A percentile compares a stretch with the other conserved stretches of the same genome.
phyloP scores from a whole-genome alignment of 2,797 vertebrate species.

The Silurus aristotelis region DNA sequence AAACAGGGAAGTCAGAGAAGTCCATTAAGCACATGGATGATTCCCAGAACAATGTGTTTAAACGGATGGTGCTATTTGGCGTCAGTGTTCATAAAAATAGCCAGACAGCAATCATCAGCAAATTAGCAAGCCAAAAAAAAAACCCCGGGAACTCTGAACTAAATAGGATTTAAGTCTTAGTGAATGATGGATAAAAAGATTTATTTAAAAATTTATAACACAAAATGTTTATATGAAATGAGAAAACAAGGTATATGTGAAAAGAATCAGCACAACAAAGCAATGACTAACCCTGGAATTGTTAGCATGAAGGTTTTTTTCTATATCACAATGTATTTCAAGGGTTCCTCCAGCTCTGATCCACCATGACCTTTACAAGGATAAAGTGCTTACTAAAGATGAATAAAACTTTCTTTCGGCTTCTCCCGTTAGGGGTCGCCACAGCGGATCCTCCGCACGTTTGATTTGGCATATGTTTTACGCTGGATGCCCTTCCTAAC shows the following conservation, averaged over 20 bases:
- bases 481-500: no score
- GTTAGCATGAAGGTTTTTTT: neutral
- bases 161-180: neutral
- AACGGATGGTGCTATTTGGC: no score
- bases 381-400: neutral
- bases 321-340: neutral
- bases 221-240: neutral
- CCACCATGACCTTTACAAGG: neutral
- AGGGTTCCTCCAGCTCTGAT: neutral
- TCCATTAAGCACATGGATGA: slow-evolving; percentile 1
- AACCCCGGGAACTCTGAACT: neutral
- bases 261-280: neutral
- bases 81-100: neutral
- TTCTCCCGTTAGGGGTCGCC: no score
- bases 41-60: neutral
- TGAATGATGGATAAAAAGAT: neutral
- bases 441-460: no score
- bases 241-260: neutral
- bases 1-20: neutral
- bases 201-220: neutral
- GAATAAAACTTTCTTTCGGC: no score
- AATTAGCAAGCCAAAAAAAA: neutral
- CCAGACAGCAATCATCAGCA: neutral
- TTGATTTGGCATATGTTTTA: no score
- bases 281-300: neutral